phyloP scores from a whole-genome alignment of 2,797 vertebrate genomes.

The Cyprinella venusta region DNA sequence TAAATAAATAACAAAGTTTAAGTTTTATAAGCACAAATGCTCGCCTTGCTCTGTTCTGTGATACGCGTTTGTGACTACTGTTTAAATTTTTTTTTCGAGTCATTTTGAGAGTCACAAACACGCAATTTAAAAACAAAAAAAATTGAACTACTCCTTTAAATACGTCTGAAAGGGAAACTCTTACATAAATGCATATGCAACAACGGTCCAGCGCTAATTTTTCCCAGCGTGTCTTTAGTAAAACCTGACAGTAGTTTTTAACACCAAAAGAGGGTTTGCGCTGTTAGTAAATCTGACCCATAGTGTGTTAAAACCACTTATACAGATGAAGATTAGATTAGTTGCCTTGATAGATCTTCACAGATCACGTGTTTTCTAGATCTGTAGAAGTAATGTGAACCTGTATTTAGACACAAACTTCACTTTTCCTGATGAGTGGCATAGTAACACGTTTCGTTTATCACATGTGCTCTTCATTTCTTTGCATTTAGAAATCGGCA shows the following conservation, averaged over 20 bases:
- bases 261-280: neutral
- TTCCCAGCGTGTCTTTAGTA: too few relatives aligned
- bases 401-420: constrained; percentile 73
- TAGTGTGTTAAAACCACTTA: neutral
- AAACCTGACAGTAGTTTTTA: neutral
- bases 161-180: too few relatives aligned
- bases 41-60: too few relatives aligned
- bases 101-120: too few relatives aligned
- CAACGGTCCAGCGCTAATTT: too few relatives aligned
- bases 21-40: too few relatives aligned
- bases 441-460: constrained; percentile 48
- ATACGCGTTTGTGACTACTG: too few relatives aligned
- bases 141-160: too few relatives aligned
- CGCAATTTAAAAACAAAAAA: too few relatives aligned
- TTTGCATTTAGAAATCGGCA: constrained; percentile 5
- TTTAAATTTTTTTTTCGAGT: too few relatives aligned
- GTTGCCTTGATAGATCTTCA: neutral
- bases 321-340: neutral
- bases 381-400: constrained; percentile 37
- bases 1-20: too few relatives aligned
- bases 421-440: constrained; percentile 45
- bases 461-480: neutral
- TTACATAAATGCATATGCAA: too few relatives aligned
- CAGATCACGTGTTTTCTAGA: neutral
- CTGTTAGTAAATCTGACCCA: neutral